Conservation (phyloP, 64 coral and sea anemone species). For the Montipora efflorescens region DNA sequence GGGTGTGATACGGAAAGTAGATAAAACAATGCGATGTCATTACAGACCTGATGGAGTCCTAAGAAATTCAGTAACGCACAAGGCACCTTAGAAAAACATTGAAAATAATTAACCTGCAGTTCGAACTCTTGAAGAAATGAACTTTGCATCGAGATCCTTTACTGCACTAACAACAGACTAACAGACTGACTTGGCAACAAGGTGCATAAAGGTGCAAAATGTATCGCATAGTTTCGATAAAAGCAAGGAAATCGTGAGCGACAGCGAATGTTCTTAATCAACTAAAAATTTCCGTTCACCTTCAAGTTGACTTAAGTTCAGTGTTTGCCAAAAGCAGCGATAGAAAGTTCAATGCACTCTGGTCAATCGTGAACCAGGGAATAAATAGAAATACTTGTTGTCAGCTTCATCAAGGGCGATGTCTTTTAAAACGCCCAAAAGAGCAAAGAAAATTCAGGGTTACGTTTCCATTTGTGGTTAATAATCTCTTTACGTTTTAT, state of each 20-base stretch:
- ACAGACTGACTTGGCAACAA: not conserved
- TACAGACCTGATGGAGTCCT: not conserved
- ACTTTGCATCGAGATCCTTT: not conserved
- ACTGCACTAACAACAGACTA: not conserved
- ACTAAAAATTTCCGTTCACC: conserved; percentile 14
- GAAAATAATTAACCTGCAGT: not conserved
- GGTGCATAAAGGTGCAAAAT: no score
- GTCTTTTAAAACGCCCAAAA: not conserved
- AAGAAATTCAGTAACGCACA: not conserved
- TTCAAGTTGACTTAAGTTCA: not conserved
- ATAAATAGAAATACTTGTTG: not conserved
- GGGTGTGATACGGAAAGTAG: no score
- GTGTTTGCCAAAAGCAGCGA: not conserved
- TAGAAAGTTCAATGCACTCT: not conserved
- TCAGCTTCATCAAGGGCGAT: not conserved
- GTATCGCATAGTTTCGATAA: not conserved
- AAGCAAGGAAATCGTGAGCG: conserved; percentile 47
- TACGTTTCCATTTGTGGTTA: conserved; percentile 7
- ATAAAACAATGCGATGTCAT: not conserved
- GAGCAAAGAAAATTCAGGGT: conserved; percentile 3
- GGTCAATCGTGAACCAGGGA: not conserved
- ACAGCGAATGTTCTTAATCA: conserved; percentile 32
- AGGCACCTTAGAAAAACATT: not conserved
- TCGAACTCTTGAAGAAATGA: not conserved
- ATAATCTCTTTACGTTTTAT: no score